Evolutionary conservation across 2,113 vertebrate species (phyloP).

Genomic region (Psettodes erumei): DNA sequence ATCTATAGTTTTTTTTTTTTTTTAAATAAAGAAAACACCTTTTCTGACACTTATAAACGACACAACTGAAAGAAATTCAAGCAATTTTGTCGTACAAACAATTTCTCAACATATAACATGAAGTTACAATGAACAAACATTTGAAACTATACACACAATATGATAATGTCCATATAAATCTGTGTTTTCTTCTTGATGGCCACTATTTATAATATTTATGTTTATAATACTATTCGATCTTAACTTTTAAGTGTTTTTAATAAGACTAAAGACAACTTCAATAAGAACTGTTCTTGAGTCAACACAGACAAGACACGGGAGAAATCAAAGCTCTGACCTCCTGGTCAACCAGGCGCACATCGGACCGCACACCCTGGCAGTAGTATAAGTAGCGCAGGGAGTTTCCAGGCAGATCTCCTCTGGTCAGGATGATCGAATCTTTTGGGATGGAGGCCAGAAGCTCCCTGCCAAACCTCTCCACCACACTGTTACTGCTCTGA

Average conservation of each 20-base stretch:
- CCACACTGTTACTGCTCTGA: constrained; percentile 88
- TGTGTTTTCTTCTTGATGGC: background rate
- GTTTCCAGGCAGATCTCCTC: constrained; percentile 96
- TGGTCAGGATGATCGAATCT: constrained; percentile 89
- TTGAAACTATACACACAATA: background rate
- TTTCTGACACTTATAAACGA: no score
- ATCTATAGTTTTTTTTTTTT: background rate
- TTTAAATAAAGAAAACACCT: background rate
- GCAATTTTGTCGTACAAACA: background rate
- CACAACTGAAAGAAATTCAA: background rate
- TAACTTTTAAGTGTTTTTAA: background rate
- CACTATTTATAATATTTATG: background rate
- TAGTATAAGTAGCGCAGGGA: constrained; percentile 94
- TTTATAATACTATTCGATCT: background rate
- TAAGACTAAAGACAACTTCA: background rate
- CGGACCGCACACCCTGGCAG: constrained; percentile 89
- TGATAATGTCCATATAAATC: background rate
- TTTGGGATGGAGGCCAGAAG: constrained; percentile 88
- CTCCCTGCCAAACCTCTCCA: constrained; percentile 92
- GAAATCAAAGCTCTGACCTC: constrained; percentile 85
- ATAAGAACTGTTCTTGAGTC: background rate
- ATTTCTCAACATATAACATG: background rate
- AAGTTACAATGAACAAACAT: background rate
- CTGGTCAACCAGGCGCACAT: constrained; percentile 93
- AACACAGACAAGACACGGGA: constrained; percentile 11